A percentile compares a stretch with the other conserved stretches of the same genome.
Evolutionary conservation across 2,113 vertebrate species (phyloP).

Genomic region (Electrona antarctica): DNA sequence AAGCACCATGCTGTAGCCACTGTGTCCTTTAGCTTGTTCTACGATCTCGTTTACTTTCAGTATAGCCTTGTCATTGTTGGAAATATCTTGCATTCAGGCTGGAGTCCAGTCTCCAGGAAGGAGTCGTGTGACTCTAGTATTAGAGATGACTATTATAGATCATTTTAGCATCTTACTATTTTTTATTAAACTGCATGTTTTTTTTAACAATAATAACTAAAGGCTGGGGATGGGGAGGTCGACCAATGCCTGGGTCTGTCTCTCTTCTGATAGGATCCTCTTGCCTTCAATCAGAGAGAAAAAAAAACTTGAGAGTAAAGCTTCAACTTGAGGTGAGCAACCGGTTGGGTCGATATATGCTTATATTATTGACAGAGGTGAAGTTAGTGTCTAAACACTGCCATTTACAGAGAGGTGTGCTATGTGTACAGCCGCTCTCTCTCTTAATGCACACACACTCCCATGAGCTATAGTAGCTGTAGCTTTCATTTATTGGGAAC

Average conservation of each 20-base stretch:
- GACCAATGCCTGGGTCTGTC: conserved; percentile 69
- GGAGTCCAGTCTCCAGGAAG: conserved; percentile 50
- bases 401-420: conserved; percentile 77
- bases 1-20: conserved; percentile 77
- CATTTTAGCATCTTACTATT: conserved; percentile 73
- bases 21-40: conserved; percentile 76
- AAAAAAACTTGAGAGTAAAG: conserved; percentile 25
- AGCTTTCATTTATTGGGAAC: conserved; percentile 76
- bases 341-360: conserved; percentile 38
- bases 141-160: conserved; percentile 71
- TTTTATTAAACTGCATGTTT: conserved; percentile 81
- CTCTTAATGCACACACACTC: conserved; percentile 61
- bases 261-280: conserved; percentile 65
- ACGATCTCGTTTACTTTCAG: conserved; percentile 67
- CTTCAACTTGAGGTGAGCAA: conserved; percentile 28
- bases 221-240: conserved; percentile 56
- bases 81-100: conserved; percentile 40
- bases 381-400: conserved; percentile 81
- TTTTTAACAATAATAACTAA: conserved; percentile 78
- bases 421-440: conserved; percentile 57
- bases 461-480: conserved; percentile 69
- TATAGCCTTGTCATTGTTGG: conserved; percentile 65
- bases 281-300: conserved; percentile 77
- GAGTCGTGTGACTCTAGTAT: conserved; percentile 54
- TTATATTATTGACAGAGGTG: conserved; percentile 38